Conservation (phyloP, 2,113 vertebrate species). For the Fukomys damarensis region DNA sequence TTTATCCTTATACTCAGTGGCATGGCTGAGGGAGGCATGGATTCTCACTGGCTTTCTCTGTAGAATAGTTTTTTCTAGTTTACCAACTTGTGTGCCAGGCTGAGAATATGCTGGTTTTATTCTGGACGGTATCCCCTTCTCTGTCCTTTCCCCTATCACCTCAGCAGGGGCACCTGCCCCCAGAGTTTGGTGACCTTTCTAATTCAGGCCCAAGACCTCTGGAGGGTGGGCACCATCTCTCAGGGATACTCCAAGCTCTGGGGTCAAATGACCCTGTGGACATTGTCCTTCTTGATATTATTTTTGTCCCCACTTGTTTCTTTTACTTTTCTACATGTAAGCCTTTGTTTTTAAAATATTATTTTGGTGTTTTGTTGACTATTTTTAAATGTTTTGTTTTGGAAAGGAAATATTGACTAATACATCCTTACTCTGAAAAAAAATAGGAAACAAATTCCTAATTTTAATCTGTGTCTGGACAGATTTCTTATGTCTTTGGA, state of each 20-base stretch:
- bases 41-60: neutral
- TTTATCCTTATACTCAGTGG: neutral
- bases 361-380: conserved; percentile 1
- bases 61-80: neutral
- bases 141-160: neutral
- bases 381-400: conserved; percentile 5
- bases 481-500: conserved; percentile 6
- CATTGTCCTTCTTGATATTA: neutral
- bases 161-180: neutral
- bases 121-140: neutral
- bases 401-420: conserved; percentile 13
- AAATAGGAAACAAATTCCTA: neutral
- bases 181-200: neutral
- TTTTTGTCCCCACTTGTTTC: neutral
- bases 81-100: neutral
- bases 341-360: conserved; percentile 13
- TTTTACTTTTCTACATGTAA: neutral
- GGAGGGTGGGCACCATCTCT: neutral
- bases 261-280: neutral
- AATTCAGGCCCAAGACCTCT: neutral
- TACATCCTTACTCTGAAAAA: conserved; percentile 49
- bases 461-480: neutral
- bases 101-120: neutral
- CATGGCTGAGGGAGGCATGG: neutral
- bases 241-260: neutral